Percentiles rank a stretch among this genome's conserved stretches.
Conservation (phyloP, 2,888 invertebrate species). For the Noctua comes region DNA sequence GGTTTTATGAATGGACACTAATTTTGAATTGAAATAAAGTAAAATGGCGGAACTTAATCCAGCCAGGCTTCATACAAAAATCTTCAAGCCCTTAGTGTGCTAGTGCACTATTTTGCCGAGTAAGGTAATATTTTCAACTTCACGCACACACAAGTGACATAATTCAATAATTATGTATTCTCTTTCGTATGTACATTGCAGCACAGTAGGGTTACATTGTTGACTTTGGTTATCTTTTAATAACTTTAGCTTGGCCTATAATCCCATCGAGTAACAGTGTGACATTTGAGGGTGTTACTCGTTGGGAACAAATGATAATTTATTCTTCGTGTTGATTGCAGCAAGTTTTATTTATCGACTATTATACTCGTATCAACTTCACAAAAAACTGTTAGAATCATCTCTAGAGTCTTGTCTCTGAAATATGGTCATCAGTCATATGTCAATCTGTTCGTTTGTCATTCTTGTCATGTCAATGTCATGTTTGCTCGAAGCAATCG, state of each 20-base stretch:
- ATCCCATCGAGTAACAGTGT: no score
- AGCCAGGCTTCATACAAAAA: no score
- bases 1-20: no score
- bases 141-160: background rate
- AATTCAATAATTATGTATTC: background rate
- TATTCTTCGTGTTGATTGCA: background rate
- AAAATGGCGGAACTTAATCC: no score
- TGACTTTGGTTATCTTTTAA: background rate
- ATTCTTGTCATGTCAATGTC: constrained; percentile 53
- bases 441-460: constrained; percentile 5
- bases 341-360: background rate
- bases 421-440: background rate
- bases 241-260: background rate
- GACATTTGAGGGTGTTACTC: no score
- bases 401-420: constrained; percentile 11
- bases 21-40: no score
- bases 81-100: background rate
- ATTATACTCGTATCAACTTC: background rate
- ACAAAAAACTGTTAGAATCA: background rate
- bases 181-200: background rate
- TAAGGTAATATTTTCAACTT: background rate
- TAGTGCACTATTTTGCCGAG: background rate
- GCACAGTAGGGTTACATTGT: background rate
- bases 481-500: constrained; percentile 44
- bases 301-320: no score